Conservation (phyloP, 1,140 invertebrate species). For the Leptinotarsa undecemlineata region DNA sequence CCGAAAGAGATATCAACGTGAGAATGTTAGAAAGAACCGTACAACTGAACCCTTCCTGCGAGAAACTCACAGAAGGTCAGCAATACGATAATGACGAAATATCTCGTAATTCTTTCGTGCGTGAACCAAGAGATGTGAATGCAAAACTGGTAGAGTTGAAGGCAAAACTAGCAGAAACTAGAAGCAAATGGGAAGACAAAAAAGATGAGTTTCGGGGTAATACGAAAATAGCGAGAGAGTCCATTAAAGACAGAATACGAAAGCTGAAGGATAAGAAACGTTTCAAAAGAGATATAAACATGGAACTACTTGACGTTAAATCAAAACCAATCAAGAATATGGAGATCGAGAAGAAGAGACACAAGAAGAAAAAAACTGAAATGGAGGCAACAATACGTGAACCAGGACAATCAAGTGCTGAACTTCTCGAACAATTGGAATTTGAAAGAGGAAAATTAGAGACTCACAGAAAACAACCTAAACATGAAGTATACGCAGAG, state of each 20-base stretch:
- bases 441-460: slow-evolving; percentile 12
- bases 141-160: neutral
- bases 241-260: slow-evolving; percentile 20
- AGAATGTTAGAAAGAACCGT: slow-evolving; percentile 20
- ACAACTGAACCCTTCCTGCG: neutral
- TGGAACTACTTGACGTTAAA: slow-evolving; percentile 38
- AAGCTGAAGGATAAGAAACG: slow-evolving; percentile 10
- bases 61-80: neutral
- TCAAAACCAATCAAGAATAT: neutral
- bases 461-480: neutral
- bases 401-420: slow-evolving; percentile 25
- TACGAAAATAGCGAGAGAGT: slow-evolving; percentile 22
- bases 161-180: slow-evolving; percentile 3
- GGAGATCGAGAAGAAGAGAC: neutral
- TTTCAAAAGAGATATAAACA: slow-evolving; percentile 40
- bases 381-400: slow-evolving; percentile 14
- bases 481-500: slow-evolving; percentile 20
- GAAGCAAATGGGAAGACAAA: slow-evolving; percentile 16
- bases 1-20: slow-evolving; percentile 32
- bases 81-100: neutral
- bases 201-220: slow-evolving; percentile 21
- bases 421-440: slow-evolving; percentile 29
- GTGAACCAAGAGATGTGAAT: slow-evolving; percentile 2
- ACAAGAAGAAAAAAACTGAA: slow-evolving; percentile 9
- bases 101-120: neutral